Evolutionary conservation across 53 echinoderm and acorn worm species (phyloP).

Genomic region (Holothuria scabra): DNA sequence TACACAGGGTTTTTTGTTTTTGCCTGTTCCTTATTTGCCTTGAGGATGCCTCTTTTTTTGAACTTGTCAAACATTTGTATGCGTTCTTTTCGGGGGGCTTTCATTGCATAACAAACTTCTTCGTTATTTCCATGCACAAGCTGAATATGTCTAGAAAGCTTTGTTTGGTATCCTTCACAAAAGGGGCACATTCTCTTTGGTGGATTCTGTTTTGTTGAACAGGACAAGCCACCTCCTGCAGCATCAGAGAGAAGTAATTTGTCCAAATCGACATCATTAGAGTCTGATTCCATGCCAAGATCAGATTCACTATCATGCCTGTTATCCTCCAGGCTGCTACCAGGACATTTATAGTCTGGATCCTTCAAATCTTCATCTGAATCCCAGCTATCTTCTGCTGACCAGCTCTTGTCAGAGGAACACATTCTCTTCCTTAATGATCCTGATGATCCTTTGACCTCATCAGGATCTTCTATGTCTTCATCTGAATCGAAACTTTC

Average conservation of each 20-base stretch:
- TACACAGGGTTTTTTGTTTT: constrained; percentile 29
- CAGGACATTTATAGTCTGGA: neutral
- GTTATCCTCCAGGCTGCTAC: neutral
- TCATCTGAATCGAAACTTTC: no score
- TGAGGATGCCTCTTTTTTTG: constrained; percentile 53
- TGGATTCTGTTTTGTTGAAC: neutral
- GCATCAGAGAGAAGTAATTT: neutral
- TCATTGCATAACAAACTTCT: constrained; percentile 45
- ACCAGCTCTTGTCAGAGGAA: no score
- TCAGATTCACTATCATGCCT: no score
- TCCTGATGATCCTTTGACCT: no score
- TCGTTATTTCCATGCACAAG: neutral
- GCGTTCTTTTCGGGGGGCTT: constrained; percentile 47
- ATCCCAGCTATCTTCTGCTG: neutral
- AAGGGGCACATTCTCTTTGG: constrained; percentile 37
- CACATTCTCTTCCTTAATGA: no score
- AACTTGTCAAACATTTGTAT: constrained; percentile 26
- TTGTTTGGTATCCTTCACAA: constrained; percentile 19
- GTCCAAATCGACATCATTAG: neutral
- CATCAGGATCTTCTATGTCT: no score
- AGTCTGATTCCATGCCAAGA: neutral
- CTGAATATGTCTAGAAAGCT: constrained; percentile 21
- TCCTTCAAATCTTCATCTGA: neutral
- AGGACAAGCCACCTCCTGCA: neutral
- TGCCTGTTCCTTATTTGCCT: constrained; percentile 54